These are phyloP conservation scores for Propithecus coquereli DNA, from an alignment of 2,113 vertebrate genomes.

Conservation along the genomic window DNA sequence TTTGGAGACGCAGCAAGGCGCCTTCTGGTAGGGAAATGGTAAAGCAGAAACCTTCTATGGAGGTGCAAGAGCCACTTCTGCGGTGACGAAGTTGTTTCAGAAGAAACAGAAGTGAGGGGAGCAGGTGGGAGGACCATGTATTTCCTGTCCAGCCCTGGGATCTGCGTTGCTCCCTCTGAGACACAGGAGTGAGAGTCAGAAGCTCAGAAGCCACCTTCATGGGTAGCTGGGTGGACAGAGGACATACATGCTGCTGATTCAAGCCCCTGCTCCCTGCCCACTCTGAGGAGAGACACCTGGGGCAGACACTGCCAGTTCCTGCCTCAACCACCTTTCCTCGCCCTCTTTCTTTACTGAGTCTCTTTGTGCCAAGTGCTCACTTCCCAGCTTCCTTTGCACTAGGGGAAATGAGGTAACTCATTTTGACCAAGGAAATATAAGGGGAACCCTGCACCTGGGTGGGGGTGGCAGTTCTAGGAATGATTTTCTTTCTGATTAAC, in stretches of 20 bases:
- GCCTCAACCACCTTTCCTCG: not conserved
- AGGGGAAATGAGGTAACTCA: not conserved
- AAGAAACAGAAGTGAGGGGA: not conserved
- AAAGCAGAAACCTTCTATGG: not conserved
- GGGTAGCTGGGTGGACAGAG: not conserved
- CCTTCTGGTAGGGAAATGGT: not conserved
- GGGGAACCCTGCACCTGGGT: not conserved
- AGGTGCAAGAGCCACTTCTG: not conserved
- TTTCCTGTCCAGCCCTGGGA: no score
- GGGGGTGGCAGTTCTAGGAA: not conserved
- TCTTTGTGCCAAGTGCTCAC: not conserved
- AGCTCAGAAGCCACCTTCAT: not conserved
- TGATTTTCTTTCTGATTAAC: not conserved
- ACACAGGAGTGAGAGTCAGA: not conserved
- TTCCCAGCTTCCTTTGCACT: not conserved
- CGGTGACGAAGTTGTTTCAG: not conserved
- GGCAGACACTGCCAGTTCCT: not conserved
- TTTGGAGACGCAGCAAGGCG: not conserved
- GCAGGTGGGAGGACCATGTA: not conserved
- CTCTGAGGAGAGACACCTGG: not conserved
- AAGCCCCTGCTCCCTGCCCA: no score
- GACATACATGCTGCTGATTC: no score
- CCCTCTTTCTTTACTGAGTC: not conserved
- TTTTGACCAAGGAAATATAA: not conserved
- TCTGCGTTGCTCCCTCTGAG: not conserved